phyloP scores from a whole-genome alignment of 2,797 vertebrate species.

The Pantherophis vulpinus region DNA sequence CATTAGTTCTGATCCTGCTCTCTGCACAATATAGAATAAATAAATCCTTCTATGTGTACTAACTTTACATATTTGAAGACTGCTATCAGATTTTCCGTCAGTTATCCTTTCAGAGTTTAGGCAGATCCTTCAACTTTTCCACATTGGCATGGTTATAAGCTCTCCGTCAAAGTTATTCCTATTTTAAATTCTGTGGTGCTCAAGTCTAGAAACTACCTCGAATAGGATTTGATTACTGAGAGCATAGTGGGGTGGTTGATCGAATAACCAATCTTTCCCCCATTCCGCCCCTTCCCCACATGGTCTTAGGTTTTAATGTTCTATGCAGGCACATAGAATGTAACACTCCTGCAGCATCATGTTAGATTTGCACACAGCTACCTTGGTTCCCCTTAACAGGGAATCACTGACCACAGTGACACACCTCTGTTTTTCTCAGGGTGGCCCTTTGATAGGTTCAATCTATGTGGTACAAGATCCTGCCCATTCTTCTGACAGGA shows the following conservation, averaged over 20 bases:
- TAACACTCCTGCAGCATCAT: background rate
- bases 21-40: background rate
- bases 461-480: background rate
- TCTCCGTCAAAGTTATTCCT: background rate
- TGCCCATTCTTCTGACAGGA: background rate
- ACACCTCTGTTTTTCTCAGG: background rate
- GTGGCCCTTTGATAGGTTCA: background rate
- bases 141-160: background rate
- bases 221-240: background rate
- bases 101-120: background rate
- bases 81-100: background rate
- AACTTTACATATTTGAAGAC: background rate
- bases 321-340: background rate
- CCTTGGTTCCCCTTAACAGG: background rate
- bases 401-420: background rate
- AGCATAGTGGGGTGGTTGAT: background rate
- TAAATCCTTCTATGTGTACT: background rate
- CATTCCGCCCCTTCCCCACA: no score
- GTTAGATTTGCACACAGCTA: background rate
- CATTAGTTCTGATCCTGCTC: background rate
- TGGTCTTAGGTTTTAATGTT: no score
- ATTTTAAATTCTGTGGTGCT: background rate
- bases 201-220: background rate
- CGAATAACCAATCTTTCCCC: no score
- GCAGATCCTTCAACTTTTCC: background rate